Base-by-base conservation (phyloP, 2,888 invertebrate genomes). In the Leptarthrus brevirostris region DNA sequence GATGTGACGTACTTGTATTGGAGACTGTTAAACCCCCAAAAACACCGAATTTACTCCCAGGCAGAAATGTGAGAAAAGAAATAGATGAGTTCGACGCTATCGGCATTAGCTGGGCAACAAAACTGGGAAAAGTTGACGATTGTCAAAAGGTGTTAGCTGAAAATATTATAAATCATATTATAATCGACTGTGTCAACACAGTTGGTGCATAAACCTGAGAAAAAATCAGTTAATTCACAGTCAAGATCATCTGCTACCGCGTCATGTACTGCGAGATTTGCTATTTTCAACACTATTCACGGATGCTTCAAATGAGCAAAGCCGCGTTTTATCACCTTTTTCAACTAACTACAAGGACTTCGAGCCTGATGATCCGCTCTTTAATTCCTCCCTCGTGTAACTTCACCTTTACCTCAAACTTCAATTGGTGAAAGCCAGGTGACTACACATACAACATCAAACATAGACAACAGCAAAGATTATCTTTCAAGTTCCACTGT, bases 191-290 rank as follows among this genome's bases (percentile, higher is more conserved):
- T n/a, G n/a, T n/a, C n/a, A n/a, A n/a, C n/a, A n/a, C n/a, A n/a
- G n/a, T n/a, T n/a, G n/a, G n/a, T n/a, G n/a, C n/a, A n/a, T n/a
- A n/a, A n/a, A n/a, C n/a, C n/a, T n/a, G n/a, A 6, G 34, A 34
- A 34, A 34, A 10, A 34, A 34, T 34, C 34, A 34, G 34, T 34
- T 34, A 44, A 14, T 44, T 44, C 44, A 44, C 12, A 44, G 14
- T 44, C 44, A 44, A 44, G 44, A 44, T 44, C 44, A 44, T 44
- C 44, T 44, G n/a, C 44, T 44, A 44, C 44, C n/a, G 14, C 12
- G 14, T 44, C n/a, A 44, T 44, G 44, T 44, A 3, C 3, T 44
- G 12, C 5, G 3, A 44, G 6, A n/a, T n/a, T n/a, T n/a, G n/a
- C n/a, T n/a, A 44, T 44, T 12, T n/a, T 44, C n/a, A 44, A 44